Base-by-base conservation (phyloP, 2,113 vertebrate genomes). In the Tetrao urogallus region DNA sequence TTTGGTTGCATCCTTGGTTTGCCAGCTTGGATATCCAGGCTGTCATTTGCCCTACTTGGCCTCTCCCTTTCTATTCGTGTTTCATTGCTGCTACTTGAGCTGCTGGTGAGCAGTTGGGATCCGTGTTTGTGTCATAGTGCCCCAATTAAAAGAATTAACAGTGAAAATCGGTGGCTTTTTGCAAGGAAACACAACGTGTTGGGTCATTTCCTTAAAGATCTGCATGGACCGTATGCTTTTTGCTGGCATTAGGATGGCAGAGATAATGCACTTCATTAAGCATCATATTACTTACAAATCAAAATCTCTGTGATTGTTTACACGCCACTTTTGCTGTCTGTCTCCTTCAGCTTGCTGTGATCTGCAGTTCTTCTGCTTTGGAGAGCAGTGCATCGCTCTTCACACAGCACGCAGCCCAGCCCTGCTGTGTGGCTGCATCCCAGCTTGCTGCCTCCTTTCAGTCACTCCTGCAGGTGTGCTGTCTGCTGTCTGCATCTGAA, bases 341-440 rank as follows among this genome's bases (percentile, higher is more conserved):
- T 61, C 40, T 66, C 61, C 76, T 47, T 71, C 90, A 92, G 76
- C 48, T 72, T 61, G 83, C 96, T 90, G 76, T 7, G 43, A 34
- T 89, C 69, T 78, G 92, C 81, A 58, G 4, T 56, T 78, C 82
- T 78, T 75, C 73, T 83, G 69, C 92, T 86, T 61, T 74, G 42
- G 50, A 88, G 82, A 83, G 82, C 92, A 86, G 24, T 0, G 0
- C 34, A 9, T 30, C 20, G 72, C 57, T 71, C 50, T 67, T 34
- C 47, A 38, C n/a, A 16, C 63, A 45, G 54, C 43, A 22, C 36
- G 50, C 71, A 52, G 47, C 72, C 42, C 81, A 66, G 81, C 74
- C 21, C n/a, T 56, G 36, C 48, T 32, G 19, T 28, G 54, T 20
- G 87, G 17, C 76, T 81, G 86, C 79, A 19, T 20, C 77, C 2